Evolutionary conservation across 2,888 invertebrate species (phyloP).

Genomic region (Phortica magna): DNA sequence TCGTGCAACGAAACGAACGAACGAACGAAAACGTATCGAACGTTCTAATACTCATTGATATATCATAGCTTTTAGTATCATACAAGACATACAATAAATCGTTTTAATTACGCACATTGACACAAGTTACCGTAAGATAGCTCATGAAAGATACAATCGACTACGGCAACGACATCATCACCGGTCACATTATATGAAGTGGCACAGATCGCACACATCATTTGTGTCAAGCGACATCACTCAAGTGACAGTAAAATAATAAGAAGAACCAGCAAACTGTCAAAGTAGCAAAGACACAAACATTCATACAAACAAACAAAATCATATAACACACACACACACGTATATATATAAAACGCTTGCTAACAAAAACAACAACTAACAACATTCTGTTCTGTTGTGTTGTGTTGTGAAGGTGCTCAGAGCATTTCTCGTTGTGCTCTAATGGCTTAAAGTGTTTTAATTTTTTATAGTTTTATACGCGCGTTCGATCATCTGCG

Average conservation of each 20-base stretch:
- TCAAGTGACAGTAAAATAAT: conserved; percentile 18
- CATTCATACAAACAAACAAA: too few relatives aligned
- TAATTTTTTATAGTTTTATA: conserved; percentile 18
- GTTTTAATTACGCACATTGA: conserved; percentile 31
- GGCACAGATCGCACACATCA: conserved; percentile 24
- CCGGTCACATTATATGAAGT: background rate
- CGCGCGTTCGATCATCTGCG: background rate
- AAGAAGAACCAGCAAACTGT: background rate
- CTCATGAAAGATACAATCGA: background rate
- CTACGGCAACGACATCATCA: conserved; percentile 8
- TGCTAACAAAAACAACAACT: background rate
- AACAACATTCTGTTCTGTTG: background rate
- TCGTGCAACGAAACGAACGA: conserved; percentile 5
- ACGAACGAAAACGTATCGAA: background rate
- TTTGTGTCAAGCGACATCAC: conserved; percentile 27
- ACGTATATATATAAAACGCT: too few relatives aligned
- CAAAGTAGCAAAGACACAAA: too few relatives aligned
- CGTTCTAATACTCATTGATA: conserved; percentile 45
- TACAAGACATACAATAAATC: conserved; percentile 32
- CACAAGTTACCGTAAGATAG: background rate
- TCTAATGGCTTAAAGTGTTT: conserved; percentile 33
- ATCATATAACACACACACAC: too few relatives aligned
- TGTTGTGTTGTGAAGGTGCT: conserved; percentile 6
- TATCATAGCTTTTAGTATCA: conserved; percentile 49
- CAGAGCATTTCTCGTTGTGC: background rate